Evolutionary conservation across 2,797 vertebrate genomes (phyloP), one percentile per base, ranked within the genome.

Genomic region (Oreochromis mossambicus): DNA sequence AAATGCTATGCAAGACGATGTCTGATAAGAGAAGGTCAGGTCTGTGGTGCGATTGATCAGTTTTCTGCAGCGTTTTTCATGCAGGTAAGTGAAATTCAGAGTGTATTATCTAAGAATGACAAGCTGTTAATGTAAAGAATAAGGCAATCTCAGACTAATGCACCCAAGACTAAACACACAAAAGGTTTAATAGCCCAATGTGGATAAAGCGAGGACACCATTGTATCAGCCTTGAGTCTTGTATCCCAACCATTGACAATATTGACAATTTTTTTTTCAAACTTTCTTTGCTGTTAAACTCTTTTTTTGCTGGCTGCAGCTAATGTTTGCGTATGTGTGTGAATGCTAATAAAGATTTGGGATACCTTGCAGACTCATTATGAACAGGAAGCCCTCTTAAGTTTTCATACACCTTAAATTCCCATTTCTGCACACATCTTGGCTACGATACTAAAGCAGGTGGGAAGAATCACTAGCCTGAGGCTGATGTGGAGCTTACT

Each of bases 391-490:
- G 78, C 73, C 86, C 87, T 82, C 80, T 63, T 50, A 86, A 88
- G 88, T 87, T 81, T 86, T 85, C 88, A 86, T 70, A 90, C 87
- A 81, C 88, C 81, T 87, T 91, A 81, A 76, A 87, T 82, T 85
- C 84, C 85, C 90, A 77, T 91, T 88, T 90, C 73, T 85, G 78
- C 88, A 68, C 88, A 81, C 75, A 86, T 91, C 83, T 91, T 94
- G 91, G 93, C 92, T 83, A 36, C 81, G 48, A 52, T 26, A 7
- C 79, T 56, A 78, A 86, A 92, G 86, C 94, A 95, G 91, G 92
- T 94, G 92, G 88, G 90, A 87, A 90, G 80, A 93, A 90, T 87
- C 88, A 91, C 79, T 93, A 93, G 87, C 90, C 90, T 93, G 92
- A 92, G 91, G 92, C 94, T 93, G 89, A 92, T 93, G 89, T 75